Conservation (phyloP, 2,797 vertebrate genomes). For the Propithecus perrieri region DNA sequence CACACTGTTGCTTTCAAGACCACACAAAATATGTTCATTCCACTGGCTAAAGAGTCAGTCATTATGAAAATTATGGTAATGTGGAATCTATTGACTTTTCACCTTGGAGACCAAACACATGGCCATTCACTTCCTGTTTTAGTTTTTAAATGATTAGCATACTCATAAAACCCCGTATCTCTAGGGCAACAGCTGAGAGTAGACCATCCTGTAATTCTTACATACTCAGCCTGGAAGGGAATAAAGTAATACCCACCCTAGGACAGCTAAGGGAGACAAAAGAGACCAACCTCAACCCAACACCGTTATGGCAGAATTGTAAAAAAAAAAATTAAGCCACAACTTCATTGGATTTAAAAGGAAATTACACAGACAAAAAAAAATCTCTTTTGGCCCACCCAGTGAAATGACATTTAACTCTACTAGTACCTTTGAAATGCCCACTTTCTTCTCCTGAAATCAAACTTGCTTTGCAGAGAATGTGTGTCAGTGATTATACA, state of each 20-base stretch:
- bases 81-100: background rate
- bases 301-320: background rate
- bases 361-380: background rate
- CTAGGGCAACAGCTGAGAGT: background rate
- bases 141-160: background rate
- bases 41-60: background rate
- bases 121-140: background rate
- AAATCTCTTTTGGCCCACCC: background rate
- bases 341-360: background rate
- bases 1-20: background rate
- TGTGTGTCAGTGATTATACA: background rate
- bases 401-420: background rate
- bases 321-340: background rate
- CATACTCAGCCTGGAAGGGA: background rate
- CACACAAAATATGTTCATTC: background rate
- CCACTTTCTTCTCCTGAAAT: background rate
- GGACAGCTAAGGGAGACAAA: background rate
- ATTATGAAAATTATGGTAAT: conserved; percentile 33
- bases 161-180: background rate
- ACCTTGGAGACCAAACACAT: background rate
- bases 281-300: background rate
- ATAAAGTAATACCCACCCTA: background rate
- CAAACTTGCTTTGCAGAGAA: conserved; percentile 18
- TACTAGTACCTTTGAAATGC: background rate
- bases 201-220: background rate